A percentile compares a stretch with the other conserved stretches of the same genome.
Conservation (phyloP, 2,888 invertebrate genomes). For the Drosophila hamatofila region DNA sequence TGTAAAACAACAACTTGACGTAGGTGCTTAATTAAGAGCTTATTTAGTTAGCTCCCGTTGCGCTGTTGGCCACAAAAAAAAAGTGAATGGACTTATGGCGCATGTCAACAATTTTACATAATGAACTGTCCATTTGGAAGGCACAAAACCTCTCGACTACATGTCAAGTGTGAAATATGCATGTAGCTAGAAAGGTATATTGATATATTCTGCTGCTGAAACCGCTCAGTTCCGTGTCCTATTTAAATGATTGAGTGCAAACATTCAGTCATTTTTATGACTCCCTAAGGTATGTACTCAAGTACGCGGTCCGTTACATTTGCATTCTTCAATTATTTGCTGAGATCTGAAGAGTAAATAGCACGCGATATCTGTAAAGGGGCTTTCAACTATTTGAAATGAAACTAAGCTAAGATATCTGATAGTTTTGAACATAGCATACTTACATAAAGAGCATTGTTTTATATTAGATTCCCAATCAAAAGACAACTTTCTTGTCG, state of each 20-base stretch:
- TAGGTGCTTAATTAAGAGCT: constrained; percentile 77
- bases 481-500: background rate
- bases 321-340: constrained; percentile 14
- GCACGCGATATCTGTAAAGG: background rate
- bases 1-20: constrained; percentile 56
- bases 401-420: background rate
- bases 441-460: background rate
- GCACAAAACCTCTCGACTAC: constrained; percentile 37
- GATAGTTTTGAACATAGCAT: background rate
- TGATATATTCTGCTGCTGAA: constrained; percentile 28
- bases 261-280: constrained; percentile 30
- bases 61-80: constrained; percentile 31
- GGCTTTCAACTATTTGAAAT: background rate
- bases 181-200: constrained; percentile 49
- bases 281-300: constrained; percentile 3
- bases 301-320: constrained; percentile 12
- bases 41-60: constrained; percentile 57
- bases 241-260: constrained; percentile 46
- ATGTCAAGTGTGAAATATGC: constrained; percentile 52
- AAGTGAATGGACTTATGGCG: constrained; percentile 67
- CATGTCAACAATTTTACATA: constrained; percentile 47
- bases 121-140: constrained; percentile 54
- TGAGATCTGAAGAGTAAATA: no score
- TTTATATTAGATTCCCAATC: background rate
- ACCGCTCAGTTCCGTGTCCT: constrained; percentile 41